phyloP scores from a whole-genome alignment of 2,888 invertebrate genomes.

The Clunio marinus region DNA sequence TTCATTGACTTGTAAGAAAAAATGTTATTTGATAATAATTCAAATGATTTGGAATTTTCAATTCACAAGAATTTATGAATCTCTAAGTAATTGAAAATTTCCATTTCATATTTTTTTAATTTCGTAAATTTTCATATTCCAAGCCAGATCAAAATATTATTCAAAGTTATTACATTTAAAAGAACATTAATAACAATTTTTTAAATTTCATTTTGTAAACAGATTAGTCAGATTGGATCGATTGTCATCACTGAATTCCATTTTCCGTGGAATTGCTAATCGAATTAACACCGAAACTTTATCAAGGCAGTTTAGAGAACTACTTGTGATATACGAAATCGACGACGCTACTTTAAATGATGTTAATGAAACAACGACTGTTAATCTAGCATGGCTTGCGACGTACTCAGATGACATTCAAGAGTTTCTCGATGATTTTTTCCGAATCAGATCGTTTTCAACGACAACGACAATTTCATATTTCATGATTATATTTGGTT shows the following conservation, averaged over 20 bases:
- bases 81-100: too few relatives aligned
- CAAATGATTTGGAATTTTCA: background rate
- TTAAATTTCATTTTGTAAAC: background rate
- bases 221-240: background rate
- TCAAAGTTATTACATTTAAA: too few relatives aligned
- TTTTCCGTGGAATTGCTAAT: conserved; percentile 18
- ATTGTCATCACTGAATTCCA: background rate
- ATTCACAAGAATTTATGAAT: too few relatives aligned
- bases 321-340: conserved; percentile 24
- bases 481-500: conserved; percentile 25
- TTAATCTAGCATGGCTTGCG: conserved; percentile 8
- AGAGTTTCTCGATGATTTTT: conserved; percentile 32
- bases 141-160: too few relatives aligned
- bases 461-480: background rate
- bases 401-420: conserved; percentile 16
- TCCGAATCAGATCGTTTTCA: conserved; percentile 7
- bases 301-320: background rate
- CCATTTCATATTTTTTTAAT: too few relatives aligned
- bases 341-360: background rate
- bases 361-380: background rate
- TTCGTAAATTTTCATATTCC: too few relatives aligned
- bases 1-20: conserved; percentile 35
- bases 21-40: too few relatives aligned
- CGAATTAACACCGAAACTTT: background rate
- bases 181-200: too few relatives aligned